Base-by-base conservation (phyloP, 2,113 vertebrate genomes). In the Scopus umbretta region DNA sequence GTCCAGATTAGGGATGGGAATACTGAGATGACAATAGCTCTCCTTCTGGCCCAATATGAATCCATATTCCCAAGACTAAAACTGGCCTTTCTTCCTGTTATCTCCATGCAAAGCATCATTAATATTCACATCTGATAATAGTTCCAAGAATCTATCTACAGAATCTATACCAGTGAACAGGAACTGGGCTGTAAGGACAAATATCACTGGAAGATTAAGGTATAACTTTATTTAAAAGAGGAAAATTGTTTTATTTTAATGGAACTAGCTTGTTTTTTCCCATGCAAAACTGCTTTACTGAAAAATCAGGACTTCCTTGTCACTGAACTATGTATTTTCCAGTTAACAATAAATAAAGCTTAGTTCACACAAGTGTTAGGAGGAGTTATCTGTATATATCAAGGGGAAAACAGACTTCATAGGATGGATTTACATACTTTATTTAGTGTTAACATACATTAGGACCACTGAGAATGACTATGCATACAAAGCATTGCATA, bases 391-490 rank as follows among this genome's bases (percentile, higher is more conserved):
- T 79, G 38, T 93, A 47, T 47, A 50, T 34, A 90, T 63, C 40
- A 90, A 73, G 43, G 49, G 63, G 94, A 94, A 75, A 92, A 49
- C 22, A 92, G 86, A 70, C 36, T 96, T 95, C 81, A 95, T 86
- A 68, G 63, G 22, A 84, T 80, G 38, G 93, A 94, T 96, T 95
- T 95, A 29, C 94, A 91, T 90, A 76, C 45, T 88, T 94, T 90
- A 74, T 94, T 97, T 90, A 92, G 71, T 70, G 84, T 96, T 94
- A 91, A 74, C 21, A 84, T 89, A 50, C 72, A 65, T 75, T 78
- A 95, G 72, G 18, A 67, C 34, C 71, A 86, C 47, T 79, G 80
- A 94, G 70, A 97, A 85, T 43, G 73, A 52, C 68, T 94, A 67
- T 49, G 53, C 47, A 65, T 27, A 56, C 36, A 78, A 34, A 36